Evolutionary conservation across 2,113 vertebrate species (phyloP).

Genomic region (Barbus barbus): DNA sequence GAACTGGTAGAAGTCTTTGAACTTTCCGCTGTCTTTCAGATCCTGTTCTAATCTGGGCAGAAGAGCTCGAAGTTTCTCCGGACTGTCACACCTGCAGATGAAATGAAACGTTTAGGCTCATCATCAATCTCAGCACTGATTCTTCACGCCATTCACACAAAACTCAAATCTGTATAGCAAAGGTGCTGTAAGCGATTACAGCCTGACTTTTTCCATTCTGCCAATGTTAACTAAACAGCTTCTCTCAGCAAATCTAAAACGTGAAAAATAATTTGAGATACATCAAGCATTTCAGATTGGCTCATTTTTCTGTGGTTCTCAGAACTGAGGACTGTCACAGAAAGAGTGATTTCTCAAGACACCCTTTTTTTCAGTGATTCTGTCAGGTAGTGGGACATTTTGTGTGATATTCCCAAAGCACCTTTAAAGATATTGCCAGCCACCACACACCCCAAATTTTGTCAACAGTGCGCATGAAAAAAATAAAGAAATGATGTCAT

Average conservation of each 20-base stretch:
- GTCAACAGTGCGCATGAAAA: neutral
- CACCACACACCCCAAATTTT: neutral
- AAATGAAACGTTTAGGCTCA: neutral
- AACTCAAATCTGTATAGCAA: no score
- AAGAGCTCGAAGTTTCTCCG: slow-evolving; percentile 87
- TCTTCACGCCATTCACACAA: neutral
- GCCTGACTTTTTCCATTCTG: neutral
- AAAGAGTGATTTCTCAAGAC: neutral
- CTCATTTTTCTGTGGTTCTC: neutral
- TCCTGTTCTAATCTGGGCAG: slow-evolving; percentile 92
- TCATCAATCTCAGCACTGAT: neutral
- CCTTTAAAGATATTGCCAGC: neutral
- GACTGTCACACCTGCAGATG: slow-evolving; percentile 85
- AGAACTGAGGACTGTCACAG: neutral
- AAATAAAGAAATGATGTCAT: no score
- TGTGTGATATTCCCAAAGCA: neutral
- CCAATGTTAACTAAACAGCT: no score
- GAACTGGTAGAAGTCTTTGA: slow-evolving; percentile 97
- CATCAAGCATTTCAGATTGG: neutral
- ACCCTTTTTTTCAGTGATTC: neutral
- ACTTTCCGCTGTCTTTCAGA: slow-evolving; percentile 88
- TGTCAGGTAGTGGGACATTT: neutral
- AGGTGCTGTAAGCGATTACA: neutral
- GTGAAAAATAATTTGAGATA: neutral
- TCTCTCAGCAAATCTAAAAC: neutral